Evolutionary conservation across 2,888 invertebrate genomes (phyloP).

Genomic region (Autographa gamma): DNA sequence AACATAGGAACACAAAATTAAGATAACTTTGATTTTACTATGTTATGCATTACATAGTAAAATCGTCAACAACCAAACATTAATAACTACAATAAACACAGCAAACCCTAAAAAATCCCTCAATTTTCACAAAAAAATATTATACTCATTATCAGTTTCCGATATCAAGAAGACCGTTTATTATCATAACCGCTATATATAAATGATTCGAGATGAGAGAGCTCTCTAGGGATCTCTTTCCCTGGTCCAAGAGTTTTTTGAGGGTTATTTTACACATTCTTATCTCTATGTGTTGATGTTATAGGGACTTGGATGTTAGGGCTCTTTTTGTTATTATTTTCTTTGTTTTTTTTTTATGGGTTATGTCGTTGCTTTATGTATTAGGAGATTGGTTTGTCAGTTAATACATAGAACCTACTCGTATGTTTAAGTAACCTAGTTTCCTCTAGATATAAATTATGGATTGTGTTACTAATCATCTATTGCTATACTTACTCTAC

Average conservation of each 20-base stretch:
- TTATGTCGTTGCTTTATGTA: too few relatives aligned
- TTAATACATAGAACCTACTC: too few relatives aligned
- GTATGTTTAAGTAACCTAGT: too few relatives aligned
- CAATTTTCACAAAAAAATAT: not conserved
- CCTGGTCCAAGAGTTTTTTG: conserved; percentile 59
- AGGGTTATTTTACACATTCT: conserved; percentile 43
- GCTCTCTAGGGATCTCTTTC: conserved; percentile 68
- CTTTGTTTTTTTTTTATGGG: not conserved
- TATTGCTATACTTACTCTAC: too few relatives aligned
- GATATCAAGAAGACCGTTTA: conserved; percentile 54
- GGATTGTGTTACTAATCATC: too few relatives aligned
- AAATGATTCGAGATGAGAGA: conserved; percentile 61
- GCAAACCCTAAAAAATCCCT: not conserved
- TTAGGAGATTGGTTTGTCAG: too few relatives aligned
- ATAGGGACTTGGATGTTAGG: conserved; percentile 11
- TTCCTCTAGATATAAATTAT: too few relatives aligned
- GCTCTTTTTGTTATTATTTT: not conserved
- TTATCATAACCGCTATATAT: conserved; percentile 71
- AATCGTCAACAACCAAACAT: not conserved
- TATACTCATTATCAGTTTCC: conserved; percentile 13
- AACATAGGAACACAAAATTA: too few relatives aligned
- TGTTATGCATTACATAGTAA: too few relatives aligned
- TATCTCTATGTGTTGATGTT: conserved; percentile 44
- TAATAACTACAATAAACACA: not conserved
- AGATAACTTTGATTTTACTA: too few relatives aligned